Evolutionary conservation across 2,113 vertebrate species (phyloP), one percentile per base, ranked within the genome.

Genomic region (Lagopus muta): DNA sequence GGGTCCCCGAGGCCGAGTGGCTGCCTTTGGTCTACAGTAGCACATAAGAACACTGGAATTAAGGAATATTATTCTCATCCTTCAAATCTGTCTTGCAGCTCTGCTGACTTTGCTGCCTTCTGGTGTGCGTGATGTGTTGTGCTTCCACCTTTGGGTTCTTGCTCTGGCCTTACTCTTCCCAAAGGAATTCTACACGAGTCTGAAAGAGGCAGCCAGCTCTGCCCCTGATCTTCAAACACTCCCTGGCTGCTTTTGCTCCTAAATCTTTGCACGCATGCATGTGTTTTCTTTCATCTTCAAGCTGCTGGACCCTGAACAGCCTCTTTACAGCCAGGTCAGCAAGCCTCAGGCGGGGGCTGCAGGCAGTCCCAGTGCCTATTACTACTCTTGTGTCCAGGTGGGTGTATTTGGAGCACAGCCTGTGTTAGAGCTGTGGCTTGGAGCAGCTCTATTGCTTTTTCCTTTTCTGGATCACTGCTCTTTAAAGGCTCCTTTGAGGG

Each of bases 311-410:
- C 12, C 43, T 36, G 34, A 22, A 22, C 60, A 61, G 60, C 28
- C 27, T 48, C 8, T 25, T 14, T 14, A 2, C 0, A 2, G n/a
- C 0, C 21, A 24, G n/a, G n/a, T 61, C n/a, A 34, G 24, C 58
- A 24, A 38, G 36, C 36, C 24, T 27, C 36, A 24, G 22, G 60
- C 24, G 27, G 1, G 21, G 17, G 60, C 64, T 25, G 62, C 55
- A 11, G 67, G n/a, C 55, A 52, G 36, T 4, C 11, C 36, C 25
- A 11, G 17, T 16, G 22, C 60, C 15, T 28, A 3, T 0, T 22
- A 6, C 43, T 4, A 6, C 34, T 55, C 42, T 42, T 2, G 1
- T 57, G 65, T 70, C 19, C 36, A 1, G 2, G 0, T 0, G 0
- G 30, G 14, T 28, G 27, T 28, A 54, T 32, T 38, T 40, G 0